Evolutionary conservation across 2,797 vertebrate species (phyloP).

Genomic region (Petrocephalus sullivani): DNA sequence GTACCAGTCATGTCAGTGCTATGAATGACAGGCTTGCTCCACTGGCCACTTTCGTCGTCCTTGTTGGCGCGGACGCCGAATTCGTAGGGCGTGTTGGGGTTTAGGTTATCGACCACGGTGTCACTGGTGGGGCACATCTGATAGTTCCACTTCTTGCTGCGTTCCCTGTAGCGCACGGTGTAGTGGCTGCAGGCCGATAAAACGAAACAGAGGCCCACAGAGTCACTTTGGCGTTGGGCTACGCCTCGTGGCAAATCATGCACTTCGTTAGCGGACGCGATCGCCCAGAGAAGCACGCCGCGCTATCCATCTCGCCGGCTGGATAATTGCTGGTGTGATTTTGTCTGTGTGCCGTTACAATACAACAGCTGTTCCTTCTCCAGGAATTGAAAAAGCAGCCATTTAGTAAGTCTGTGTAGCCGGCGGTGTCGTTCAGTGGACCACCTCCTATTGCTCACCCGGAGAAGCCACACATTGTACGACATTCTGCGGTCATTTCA

Average conservation of each 20-base stretch:
- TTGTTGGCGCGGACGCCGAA: slow-evolving; percentile 81
- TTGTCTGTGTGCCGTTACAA: background rate
- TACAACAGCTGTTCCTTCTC: background rate
- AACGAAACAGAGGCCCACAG: background rate
- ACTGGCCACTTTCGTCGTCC: slow-evolving; percentile 67
- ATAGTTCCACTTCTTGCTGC: slow-evolving; percentile 86
- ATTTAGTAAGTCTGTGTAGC: background rate
- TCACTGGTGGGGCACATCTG: slow-evolving; percentile 89
- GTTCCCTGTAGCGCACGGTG: slow-evolving; percentile 82
- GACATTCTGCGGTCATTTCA: background rate
- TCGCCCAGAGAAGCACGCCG: background rate
- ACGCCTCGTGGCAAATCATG: background rate
- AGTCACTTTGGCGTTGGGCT: background rate
- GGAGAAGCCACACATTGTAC: background rate
- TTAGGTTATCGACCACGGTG: slow-evolving; percentile 85
- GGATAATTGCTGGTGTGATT: background rate
- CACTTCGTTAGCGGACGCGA: background rate
- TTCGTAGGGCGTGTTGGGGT: slow-evolving; percentile 82
- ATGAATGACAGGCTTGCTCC: slow-evolving; percentile 82
- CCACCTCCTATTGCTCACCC: background rate
- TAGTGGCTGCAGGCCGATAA: slow-evolving; percentile 55
- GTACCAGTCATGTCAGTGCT: slow-evolving; percentile 65
- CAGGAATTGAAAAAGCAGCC: background rate
- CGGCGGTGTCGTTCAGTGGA: background rate
- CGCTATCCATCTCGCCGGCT: background rate